These are phyloP conservation scores for Malurus leucopterus DNA, from an alignment of 2,797 vertebrate species.

Conservation along the genomic window DNA sequence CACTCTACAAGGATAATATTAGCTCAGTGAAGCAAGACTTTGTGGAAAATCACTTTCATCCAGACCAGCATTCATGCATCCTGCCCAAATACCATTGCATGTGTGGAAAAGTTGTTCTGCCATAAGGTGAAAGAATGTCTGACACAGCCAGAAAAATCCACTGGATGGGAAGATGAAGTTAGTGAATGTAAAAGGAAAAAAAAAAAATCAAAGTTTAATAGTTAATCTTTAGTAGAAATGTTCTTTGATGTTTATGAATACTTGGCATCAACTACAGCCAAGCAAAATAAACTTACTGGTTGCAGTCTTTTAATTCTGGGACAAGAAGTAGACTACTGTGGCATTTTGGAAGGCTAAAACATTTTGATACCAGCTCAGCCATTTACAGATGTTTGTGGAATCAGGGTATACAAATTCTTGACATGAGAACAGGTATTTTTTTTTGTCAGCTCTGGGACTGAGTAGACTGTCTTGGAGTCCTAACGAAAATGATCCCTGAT, in stretches of 20 bases:
- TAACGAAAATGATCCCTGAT: background rate
- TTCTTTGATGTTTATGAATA: conserved; percentile 27
- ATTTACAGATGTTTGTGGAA: background rate
- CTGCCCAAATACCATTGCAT: conserved; percentile 30
- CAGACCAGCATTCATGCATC: background rate
- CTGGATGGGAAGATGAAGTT: conserved; percentile 27
- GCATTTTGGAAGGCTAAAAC: background rate
- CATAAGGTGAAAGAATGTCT: conserved; percentile 54
- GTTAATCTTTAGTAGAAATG: conserved; percentile 1
- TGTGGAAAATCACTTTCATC: conserved; percentile 37
- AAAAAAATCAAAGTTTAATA: background rate
- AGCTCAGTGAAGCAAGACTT: conserved; percentile 1
- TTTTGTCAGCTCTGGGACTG: background rate
- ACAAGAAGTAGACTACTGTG: background rate
- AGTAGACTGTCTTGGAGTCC: background rate
- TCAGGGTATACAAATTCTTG: background rate
- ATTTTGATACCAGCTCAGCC: background rate
- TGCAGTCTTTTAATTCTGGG: background rate
- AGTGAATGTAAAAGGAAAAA: background rate
- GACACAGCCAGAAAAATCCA: conserved; percentile 46
- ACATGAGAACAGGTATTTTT: background rate
- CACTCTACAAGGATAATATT: background rate
- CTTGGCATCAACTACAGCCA: background rate
- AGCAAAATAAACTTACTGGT: background rate
- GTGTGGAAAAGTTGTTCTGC: conserved; percentile 53